phyloP scores from a whole-genome alignment of 2,113 vertebrate species.

The Python bivittatus region DNA sequence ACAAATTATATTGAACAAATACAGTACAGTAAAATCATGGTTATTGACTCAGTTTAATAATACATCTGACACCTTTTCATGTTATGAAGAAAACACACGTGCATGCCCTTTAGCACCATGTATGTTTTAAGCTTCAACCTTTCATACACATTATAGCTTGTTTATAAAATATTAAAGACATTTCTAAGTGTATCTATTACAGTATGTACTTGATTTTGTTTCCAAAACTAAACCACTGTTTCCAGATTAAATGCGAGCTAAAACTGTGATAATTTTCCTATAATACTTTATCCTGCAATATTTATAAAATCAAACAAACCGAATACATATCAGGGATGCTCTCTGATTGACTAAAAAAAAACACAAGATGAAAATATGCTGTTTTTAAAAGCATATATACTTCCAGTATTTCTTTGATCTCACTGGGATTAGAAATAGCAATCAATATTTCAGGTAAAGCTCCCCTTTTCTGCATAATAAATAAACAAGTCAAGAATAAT shows the following conservation, averaged over 20 bases:
- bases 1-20: constrained; percentile 1
- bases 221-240: constrained; percentile 62
- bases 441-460: neutral
- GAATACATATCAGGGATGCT: constrained; percentile 34
- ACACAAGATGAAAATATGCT: constrained; percentile 24
- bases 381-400: constrained; percentile 24
- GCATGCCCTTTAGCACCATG: neutral
- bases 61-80: neutral
- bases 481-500: neutral
- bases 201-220: constrained; percentile 33
- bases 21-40: neutral
- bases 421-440: constrained; percentile 24
- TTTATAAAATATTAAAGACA: constrained; percentile 49
- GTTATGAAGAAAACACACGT: neutral
- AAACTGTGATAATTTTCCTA: constrained; percentile 55
- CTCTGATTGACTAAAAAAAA: constrained; percentile 38
- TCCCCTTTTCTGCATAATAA: neutral
- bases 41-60: constrained; percentile 1
- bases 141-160: constrained; percentile 35
- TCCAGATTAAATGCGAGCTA: constrained; percentile 46
- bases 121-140: constrained; percentile 7
- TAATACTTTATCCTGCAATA: constrained; percentile 45
- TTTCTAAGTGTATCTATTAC: constrained; percentile 49
- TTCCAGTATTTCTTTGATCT: neutral
- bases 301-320: constrained; percentile 42